These are phyloP conservation scores for Creontiades dilutus DNA, from an alignment of 2,888 invertebrate genomes.

Conservation along the genomic window DNA sequence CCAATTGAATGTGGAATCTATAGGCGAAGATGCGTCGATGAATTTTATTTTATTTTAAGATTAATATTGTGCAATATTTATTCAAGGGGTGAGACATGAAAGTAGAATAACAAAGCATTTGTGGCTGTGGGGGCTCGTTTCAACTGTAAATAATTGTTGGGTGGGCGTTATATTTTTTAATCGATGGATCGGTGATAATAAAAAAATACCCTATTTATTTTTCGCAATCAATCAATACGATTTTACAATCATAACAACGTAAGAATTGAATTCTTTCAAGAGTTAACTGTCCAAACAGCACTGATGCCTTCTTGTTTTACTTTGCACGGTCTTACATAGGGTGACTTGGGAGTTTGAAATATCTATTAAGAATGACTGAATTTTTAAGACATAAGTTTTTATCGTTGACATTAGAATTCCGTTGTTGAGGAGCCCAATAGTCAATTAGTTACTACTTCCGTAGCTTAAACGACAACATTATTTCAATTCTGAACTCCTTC, in stretches of 20 bases:
- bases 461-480: neutral
- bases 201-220: neutral
- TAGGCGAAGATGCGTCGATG: neutral
- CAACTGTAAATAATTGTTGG: neutral
- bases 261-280: neutral
- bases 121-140: neutral
- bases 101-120: constrained; percentile 57
- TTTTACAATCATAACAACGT: neutral
- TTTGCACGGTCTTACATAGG: constrained; percentile 16
- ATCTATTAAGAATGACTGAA: constrained; percentile 65
- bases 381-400: constrained; percentile 47
- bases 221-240: neutral
- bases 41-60: constrained; percentile 13
- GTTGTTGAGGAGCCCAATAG: neutral
- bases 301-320: constrained; percentile 52
- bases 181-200: neutral
- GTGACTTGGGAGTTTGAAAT: constrained; percentile 54
- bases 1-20: neutral
- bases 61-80: constrained; percentile 64
- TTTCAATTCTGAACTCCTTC: neutral
- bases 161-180: constrained; percentile 8
- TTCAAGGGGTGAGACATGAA: constrained; percentile 46
- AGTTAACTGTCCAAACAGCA: neutral
- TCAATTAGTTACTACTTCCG: constrained; percentile 39
- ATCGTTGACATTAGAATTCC: constrained; percentile 34